Evolutionary conservation across 2,797 vertebrate genomes (phyloP).

Genomic region (Acrocephalus scirpaceus): DNA sequence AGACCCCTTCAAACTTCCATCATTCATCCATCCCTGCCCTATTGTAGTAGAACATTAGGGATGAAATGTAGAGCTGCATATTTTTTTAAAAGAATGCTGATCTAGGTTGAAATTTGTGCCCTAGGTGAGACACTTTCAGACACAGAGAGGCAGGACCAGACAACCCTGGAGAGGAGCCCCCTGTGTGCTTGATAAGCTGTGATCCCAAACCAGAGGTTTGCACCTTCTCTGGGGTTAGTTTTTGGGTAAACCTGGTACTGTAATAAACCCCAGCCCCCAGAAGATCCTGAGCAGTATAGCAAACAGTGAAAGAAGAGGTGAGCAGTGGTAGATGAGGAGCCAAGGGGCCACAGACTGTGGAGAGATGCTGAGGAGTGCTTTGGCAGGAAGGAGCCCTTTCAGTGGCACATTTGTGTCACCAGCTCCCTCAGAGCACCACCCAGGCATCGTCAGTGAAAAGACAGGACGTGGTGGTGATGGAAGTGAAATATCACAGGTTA

Average conservation of each 20-base stretch:
- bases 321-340: background rate
- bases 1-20: background rate
- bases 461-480: no score
- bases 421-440: background rate
- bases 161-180: background rate
- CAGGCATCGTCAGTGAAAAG: accelerated
- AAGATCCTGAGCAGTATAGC: background rate
- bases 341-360: background rate
- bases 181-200: background rate
- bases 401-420: background rate
- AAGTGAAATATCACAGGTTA: background rate
- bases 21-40: background rate
- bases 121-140: background rate
- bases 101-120: background rate
- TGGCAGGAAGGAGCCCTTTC: background rate
- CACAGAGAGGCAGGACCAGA: background rate
- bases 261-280: background rate
- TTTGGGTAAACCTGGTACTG: background rate
- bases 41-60: background rate
- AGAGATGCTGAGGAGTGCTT: background rate
- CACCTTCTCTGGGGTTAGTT: background rate
- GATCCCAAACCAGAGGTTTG: background rate
- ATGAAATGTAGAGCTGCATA: background rate
- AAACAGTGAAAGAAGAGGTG: background rate
- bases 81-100: background rate